A percentile compares a stretch with the other conserved stretches of the same genome.
phyloP scores from a whole-genome alignment of 37 sponge, comb jelly and placozoan species.

The Diacarnus erythraeanus region DNA sequence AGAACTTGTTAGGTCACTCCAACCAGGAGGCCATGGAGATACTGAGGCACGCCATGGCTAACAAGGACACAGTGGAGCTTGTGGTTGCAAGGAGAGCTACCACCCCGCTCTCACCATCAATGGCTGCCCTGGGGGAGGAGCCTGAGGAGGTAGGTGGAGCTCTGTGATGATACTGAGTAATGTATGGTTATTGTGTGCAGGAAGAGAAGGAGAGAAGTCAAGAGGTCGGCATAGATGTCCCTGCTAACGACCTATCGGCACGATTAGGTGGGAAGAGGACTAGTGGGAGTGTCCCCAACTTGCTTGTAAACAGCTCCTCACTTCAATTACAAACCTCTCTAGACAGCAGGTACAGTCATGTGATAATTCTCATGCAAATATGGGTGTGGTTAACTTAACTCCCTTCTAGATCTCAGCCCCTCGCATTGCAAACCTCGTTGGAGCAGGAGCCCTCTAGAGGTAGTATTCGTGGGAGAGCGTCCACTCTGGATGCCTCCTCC shows the following conservation, averaged over 20 bases:
- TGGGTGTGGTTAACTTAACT: neutral
- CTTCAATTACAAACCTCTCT: neutral
- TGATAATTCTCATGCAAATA: neutral
- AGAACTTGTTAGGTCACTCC: slow-evolving; percentile 46
- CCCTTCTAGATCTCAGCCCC: neutral
- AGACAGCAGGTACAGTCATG: neutral
- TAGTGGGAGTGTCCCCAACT: neutral
- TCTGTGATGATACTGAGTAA: neutral
- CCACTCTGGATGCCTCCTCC: neutral
- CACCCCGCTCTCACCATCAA: slow-evolving; percentile 2
- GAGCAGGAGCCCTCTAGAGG: slow-evolving; percentile 10
- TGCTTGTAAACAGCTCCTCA: neutral
- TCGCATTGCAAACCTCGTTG: neutral
- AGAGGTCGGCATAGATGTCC: slow-evolving; percentile 66
- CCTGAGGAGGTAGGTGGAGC: slow-evolving; percentile 26
- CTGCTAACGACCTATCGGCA: neutral
- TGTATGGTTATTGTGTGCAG: neutral
- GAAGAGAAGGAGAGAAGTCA: slow-evolving; percentile 7
- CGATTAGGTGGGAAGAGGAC: neutral
- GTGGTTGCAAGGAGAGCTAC: slow-evolving; percentile 39
- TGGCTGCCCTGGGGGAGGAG: slow-evolving; percentile 48
- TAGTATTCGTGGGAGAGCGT: neutral
- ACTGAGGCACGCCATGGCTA: slow-evolving; percentile 55
- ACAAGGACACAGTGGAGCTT: slow-evolving; percentile 26
- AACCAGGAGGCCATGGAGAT: slow-evolving; percentile 77